Percentiles rank a stretch among this genome's conserved stretches.
Evolutionary conservation across 2,113 vertebrate genomes (phyloP).

Genomic region (Vombatus ursinus): DNA sequence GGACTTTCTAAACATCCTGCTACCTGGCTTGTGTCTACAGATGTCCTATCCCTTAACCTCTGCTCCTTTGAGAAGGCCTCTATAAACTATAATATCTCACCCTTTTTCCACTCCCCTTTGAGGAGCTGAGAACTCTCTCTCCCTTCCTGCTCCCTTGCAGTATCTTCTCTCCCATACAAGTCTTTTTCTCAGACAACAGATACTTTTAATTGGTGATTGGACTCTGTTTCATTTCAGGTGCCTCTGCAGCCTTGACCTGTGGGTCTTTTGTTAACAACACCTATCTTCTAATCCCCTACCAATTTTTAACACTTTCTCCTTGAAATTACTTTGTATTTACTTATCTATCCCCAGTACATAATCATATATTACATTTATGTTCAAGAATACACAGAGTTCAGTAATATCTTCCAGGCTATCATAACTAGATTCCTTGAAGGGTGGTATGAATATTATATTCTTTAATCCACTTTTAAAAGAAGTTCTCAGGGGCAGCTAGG

Average conservation of each 20-base stretch:
- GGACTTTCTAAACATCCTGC: not conserved
- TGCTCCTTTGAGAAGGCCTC: too few relatives aligned
- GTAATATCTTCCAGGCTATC: not conserved
- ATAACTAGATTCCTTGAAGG: not conserved
- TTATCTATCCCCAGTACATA: not conserved
- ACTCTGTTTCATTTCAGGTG: not conserved
- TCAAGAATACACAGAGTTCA: not conserved
- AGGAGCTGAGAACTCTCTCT: not conserved
- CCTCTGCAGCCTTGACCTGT: not conserved
- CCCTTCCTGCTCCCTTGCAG: too few relatives aligned
- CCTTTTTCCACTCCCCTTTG: too few relatives aligned
- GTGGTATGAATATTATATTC: conserved; percentile 3
- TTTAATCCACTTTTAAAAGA: conserved; percentile 23
- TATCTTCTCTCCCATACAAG: not conserved
- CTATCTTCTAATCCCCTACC: not conserved
- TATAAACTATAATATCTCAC: too few relatives aligned
- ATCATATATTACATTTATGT: not conserved
- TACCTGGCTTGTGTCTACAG: not conserved
- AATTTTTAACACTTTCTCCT: not conserved
- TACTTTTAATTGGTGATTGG: not conserved
- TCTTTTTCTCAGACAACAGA: not conserved
- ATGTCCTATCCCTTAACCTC: not conserved
- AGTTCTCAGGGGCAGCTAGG: too few relatives aligned
- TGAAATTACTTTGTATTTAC: not conserved
- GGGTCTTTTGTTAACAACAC: not conserved